Evolutionary conservation across 2,888 invertebrate genomes (phyloP).

Genomic region (Bombylius major): DNA sequence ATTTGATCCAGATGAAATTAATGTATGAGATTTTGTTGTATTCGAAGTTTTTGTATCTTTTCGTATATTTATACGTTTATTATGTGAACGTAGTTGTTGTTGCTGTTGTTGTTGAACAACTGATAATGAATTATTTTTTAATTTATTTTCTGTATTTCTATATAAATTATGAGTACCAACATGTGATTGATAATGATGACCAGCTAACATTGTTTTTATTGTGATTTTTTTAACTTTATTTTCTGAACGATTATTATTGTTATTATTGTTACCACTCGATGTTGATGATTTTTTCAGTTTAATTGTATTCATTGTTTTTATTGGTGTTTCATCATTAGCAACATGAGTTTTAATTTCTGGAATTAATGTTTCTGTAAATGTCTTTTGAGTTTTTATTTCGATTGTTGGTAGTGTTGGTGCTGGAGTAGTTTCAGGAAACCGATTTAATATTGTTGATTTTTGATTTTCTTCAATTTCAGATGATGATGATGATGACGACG

Average conservation of each 20-base stretch:
- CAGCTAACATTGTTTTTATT: conserved; percentile 6
- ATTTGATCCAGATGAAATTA: background rate
- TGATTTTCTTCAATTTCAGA: background rate
- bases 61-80: background rate
- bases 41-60: background rate
- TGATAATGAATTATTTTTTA: background rate
- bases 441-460: no score
- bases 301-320: background rate
- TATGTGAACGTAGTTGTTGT: background rate
- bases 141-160: background rate
- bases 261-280: background rate
- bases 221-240: background rate
- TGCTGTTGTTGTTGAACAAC: background rate
- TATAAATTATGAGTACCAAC: background rate
- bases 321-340: conserved; percentile 2
- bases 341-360: conserved; percentile 10
- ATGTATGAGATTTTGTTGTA: background rate
- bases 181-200: background rate
- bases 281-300: background rate
- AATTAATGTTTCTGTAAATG: conserved; percentile 11
- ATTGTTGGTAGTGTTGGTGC: background rate
- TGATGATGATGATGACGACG: conserved; percentile 9
- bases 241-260: background rate
- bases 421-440: no score
- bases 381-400: background rate